phyloP scores from a whole-genome alignment of 1,140 invertebrate genomes.

The Leptinotarsa undecemlineata region DNA sequence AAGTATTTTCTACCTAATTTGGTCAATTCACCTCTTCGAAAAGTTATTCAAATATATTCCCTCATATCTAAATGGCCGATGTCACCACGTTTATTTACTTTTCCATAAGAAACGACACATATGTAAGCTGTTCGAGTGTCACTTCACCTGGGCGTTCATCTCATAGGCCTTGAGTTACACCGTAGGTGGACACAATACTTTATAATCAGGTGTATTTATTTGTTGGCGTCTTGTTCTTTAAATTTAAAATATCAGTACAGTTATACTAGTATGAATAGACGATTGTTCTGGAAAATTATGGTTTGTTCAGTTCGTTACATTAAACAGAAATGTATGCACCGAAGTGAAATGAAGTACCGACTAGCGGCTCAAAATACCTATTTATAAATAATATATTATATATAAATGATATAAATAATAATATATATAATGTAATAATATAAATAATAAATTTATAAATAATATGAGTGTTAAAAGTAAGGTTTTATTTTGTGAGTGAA shows the following conservation, averaged over 20 bases:
- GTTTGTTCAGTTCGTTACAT: neutral
- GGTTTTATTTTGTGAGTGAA: too few species aligned
- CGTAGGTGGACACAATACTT: neutral
- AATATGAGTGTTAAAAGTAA: too few species aligned
- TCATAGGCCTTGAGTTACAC: neutral
- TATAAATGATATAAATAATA: too few species aligned
- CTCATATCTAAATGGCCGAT: neutral
- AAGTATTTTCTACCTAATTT: neutral
- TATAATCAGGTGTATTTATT: conserved; percentile 6
- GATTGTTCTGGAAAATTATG: neutral
- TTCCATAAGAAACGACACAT: neutral
- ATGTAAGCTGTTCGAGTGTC: neutral
- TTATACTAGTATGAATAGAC: neutral
- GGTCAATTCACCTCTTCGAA: neutral
- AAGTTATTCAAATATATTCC: neutral
- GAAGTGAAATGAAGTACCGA: too few species aligned
- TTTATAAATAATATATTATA: too few species aligned
- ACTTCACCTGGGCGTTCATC: neutral
- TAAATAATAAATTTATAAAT: too few species aligned
- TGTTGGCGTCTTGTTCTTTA: conserved; percentile 1
- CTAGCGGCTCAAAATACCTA: too few species aligned
- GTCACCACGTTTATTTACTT: neutral
- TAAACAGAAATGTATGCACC: neutral
- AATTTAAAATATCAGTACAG: conserved; percentile 3
- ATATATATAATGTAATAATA: too few species aligned